These are phyloP conservation scores for Troides aeacus DNA, from an alignment of 2,888 invertebrate genomes.

Conservation along the genomic window DNA sequence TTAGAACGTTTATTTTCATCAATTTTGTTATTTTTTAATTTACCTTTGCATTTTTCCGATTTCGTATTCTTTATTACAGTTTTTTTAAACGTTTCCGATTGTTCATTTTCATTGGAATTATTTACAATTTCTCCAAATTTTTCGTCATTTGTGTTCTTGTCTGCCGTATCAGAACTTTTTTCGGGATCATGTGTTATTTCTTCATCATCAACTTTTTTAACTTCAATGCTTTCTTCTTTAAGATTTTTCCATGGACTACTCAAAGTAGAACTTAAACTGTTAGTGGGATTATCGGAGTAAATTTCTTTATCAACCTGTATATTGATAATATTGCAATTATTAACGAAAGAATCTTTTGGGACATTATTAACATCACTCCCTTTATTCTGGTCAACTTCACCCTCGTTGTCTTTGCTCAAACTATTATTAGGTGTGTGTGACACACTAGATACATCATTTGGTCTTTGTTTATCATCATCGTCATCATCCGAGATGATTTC, in stretches of 20 bases:
- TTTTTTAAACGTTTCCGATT: conserved; percentile 25
- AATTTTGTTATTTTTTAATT: conserved; percentile 31
- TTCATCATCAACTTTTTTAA: conserved; percentile 16
- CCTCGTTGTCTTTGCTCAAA: no score
- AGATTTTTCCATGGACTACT: neutral
- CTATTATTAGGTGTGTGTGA: no score
- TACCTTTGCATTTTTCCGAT: conserved; percentile 37
- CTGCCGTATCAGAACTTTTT: conserved; percentile 1
- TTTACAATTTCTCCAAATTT: neutral
- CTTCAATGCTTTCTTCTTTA: conserved; percentile 20
- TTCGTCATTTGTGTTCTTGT: neutral
- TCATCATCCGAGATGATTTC: conserved; percentile 78
- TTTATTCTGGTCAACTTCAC: no score
- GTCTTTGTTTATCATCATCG: conserved; percentile 33
- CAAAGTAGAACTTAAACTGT: no score
- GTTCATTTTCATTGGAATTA: conserved; percentile 23
- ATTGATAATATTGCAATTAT: no score
- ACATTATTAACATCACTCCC: no score
- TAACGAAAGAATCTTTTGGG: no score
- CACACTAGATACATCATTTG: neutral
- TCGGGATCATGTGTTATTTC: conserved; percentile 8
- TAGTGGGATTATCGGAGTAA: no score
- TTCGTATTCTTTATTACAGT: conserved; percentile 33
- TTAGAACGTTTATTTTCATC: conserved; percentile 40
- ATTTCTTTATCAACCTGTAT: no score